A percentile compares a stretch with the other conserved stretches of the same genome.
Conservation (phyloP, 1,140 invertebrate genomes). For the Drosophila tropicalis region DNA sequence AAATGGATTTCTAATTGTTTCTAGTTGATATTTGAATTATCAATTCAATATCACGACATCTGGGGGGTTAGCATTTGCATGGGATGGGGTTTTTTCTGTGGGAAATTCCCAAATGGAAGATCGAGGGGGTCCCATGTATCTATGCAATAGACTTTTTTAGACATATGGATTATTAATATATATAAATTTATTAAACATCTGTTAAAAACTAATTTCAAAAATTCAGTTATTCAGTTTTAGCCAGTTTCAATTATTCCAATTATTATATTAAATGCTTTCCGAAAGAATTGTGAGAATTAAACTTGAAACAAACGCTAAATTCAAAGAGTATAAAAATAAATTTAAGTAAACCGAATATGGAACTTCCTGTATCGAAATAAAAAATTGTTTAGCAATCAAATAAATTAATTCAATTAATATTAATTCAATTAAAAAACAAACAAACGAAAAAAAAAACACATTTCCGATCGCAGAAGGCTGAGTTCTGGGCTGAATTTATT, state of each 20-base stretch:
- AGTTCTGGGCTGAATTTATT: background rate
- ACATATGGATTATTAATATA: no score
- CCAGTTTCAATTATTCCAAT: background rate
- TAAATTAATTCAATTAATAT: constrained; percentile 13
- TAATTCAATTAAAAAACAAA: background rate
- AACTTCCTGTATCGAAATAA: background rate
- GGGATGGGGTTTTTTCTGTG: constrained; percentile 23
- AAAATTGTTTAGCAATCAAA: constrained; percentile 9
- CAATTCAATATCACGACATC: constrained; percentile 42
- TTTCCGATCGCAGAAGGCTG: constrained; percentile 5
- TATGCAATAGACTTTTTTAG: no score
- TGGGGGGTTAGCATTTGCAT: background rate
- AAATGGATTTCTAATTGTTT: constrained; percentile 38
- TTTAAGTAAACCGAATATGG: background rate
- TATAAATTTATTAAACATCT: no score
- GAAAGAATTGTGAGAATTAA: background rate
- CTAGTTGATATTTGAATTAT: constrained; percentile 24
- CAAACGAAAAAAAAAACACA: background rate
- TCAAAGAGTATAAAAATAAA: constrained; percentile 1
- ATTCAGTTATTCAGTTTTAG: background rate
- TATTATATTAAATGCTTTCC: background rate
- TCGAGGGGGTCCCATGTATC: no score
- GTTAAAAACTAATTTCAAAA: no score
- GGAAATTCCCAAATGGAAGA: constrained; percentile 8
- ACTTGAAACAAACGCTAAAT: background rate